phyloP scores from a whole-genome alignment of 2,113 vertebrate genomes.

The Oncorhynchus clarkii region DNA sequence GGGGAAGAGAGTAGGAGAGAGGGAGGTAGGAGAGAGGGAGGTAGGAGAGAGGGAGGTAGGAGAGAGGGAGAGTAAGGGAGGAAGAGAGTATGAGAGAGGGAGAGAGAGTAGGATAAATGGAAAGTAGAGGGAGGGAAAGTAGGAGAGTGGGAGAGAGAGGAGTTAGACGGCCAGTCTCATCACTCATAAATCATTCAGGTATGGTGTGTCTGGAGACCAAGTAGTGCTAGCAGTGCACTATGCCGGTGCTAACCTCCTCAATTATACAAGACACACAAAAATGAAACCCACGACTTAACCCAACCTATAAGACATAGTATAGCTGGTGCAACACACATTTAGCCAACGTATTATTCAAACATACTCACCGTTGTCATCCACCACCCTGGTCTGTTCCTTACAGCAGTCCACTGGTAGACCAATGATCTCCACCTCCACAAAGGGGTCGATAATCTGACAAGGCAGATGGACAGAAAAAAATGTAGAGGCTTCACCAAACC shows the following conservation, averaged over 20 bases:
- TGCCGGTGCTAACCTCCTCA: slow-evolving; percentile 44
- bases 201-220: slow-evolving; percentile 15
- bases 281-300: not conserved
- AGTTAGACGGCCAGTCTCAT: slow-evolving; percentile 28
- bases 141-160: not conserved
- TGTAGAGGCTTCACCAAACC: no score
- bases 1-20: not conserved
- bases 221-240: slow-evolving; percentile 36
- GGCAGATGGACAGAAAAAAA: not conserved
- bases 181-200: slow-evolving; percentile 58
- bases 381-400: slow-evolving; percentile 94
- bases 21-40: not conserved
- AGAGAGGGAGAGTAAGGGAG: not conserved
- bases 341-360: not conserved
- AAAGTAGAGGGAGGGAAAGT: no score
- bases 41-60: no score
- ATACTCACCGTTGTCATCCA: slow-evolving; percentile 93
- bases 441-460: slow-evolving; percentile 95
- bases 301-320: not conserved
- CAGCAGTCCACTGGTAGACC: slow-evolving; percentile 91
- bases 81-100: not conserved
- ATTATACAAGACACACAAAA: slow-evolving; percentile 43
- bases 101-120: no score
- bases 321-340: not conserved
- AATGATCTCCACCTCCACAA: slow-evolving; percentile 97